Conservation (phyloP, 2,888 invertebrate genomes). For the Trachelus tabidus region DNA sequence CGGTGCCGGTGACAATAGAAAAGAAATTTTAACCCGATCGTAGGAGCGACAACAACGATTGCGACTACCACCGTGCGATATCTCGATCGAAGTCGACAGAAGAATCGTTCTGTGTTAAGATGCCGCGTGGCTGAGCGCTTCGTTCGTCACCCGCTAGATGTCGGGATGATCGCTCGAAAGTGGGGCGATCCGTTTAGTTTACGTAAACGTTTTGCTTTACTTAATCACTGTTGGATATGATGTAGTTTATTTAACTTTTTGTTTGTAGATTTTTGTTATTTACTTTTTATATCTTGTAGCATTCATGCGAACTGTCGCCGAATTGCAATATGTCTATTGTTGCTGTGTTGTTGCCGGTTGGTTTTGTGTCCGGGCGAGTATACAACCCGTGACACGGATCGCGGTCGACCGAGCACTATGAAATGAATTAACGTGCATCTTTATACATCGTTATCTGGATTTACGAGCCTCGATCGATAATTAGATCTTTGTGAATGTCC, state of each 20-base stretch:
- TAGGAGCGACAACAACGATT: background rate
- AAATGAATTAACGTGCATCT: background rate
- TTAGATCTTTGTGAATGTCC: background rate
- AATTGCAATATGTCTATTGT: slow-evolving; percentile 53
- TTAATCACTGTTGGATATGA: slow-evolving; percentile 28
- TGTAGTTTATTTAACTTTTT: slow-evolving; percentile 21
- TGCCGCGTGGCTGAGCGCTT: background rate
- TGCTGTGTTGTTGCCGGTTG: slow-evolving; percentile 55
- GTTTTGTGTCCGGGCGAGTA: slow-evolving; percentile 48
- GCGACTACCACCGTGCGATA: background rate
- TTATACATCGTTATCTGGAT: background rate
- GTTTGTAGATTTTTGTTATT: background rate
- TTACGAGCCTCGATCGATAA: background rate
- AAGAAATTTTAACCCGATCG: background rate
- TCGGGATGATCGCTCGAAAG: background rate
- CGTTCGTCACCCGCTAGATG: background rate
- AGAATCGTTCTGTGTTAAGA: background rate
- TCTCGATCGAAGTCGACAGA: background rate
- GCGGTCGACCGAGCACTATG: background rate
- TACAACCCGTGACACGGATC: slow-evolving; percentile 48
- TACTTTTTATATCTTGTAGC: background rate
- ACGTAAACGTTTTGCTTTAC: slow-evolving; percentile 18
- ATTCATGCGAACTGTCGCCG: background rate
- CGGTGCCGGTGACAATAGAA: background rate
- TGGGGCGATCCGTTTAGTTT: slow-evolving; percentile 15